Evolutionary conservation across 2,888 invertebrate genomes (phyloP), one percentile per base, ranked within the genome.

Genomic region (Acholoe squamosa): DNA sequence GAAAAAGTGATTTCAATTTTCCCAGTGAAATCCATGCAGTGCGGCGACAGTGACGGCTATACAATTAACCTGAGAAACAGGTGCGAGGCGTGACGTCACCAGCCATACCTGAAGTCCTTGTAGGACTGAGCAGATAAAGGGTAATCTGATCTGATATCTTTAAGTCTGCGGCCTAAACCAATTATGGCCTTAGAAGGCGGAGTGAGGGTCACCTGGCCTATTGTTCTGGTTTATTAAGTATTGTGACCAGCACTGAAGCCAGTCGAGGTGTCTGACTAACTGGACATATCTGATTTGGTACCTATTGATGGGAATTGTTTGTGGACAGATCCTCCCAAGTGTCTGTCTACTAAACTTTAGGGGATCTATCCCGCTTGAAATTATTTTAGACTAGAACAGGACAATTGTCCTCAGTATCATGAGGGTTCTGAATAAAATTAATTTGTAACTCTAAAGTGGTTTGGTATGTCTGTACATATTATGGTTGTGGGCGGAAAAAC

Each of bases 151-250:
- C 14, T 28, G 71, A 25, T 71, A 14, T n/a, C 31, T 28, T 71
- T 71, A 71, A 71, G 71, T 71, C 71, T 71, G 71, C 71, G 1
- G 28, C 71, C n/a, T n/a, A 28, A 31, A 71, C 71, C 71, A 71
- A 71, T 71, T 71, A 71, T 28, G 28, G 71, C 71, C 25, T n/a
- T 7, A 71, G 25, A 71, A 71, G 71, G 71, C 71, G 3, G 28
- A n/a, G 71, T 71, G 28, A 14, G 71, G 71, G n/a, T 19, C 61
- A 71, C 25, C n/a, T 28, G n/a, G 31, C 71, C 71, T 71, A 71
- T 71, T 71, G 71, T 71, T 71, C 71, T 71, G 19, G 14, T 1
- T 71, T 71, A 71, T 71, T 28, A 25, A 25, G 71, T 28, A 25
- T n/a, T 25, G 71, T 71, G 71, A 7, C 25, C 31, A 71, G 28